Evolutionary conservation across 2,888 invertebrate genomes (phyloP).

Genomic region (Macropis europaea): DNA sequence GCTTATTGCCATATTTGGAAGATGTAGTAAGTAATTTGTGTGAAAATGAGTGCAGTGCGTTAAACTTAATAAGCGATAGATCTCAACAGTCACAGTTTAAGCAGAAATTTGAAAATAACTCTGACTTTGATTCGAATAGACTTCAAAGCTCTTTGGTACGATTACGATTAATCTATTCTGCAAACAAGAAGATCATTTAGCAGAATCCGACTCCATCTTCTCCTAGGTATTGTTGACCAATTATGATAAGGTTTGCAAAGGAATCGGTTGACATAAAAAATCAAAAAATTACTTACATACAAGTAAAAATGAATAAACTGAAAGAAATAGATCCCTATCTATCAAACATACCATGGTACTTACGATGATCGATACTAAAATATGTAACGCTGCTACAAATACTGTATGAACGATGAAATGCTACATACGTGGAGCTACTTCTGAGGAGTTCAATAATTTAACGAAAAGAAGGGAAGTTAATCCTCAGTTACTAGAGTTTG

Average conservation of each 20-base stretch:
- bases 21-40: not conserved
- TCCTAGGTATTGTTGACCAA: not conserved
- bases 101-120: not conserved
- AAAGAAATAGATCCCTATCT: too few relatives aligned
- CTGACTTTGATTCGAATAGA: not conserved
- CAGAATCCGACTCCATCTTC: not conserved
- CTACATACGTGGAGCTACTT: not conserved
- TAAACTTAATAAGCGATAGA: slow-evolving; percentile 51
- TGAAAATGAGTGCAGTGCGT: slow-evolving; percentile 13
- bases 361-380: too few relatives aligned
- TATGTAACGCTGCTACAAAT: too few relatives aligned
- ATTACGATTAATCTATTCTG: not conserved
- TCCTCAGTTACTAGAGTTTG: not conserved
- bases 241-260: not conserved
- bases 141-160: not conserved
- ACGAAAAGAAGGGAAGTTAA: not conserved
- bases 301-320: not conserved
- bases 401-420: too few relatives aligned
- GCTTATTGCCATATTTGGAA: slow-evolving; percentile 2
- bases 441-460: not conserved
- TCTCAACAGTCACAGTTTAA: not conserved
- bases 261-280: not conserved
- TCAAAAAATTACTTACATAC: not conserved
- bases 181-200: not conserved
- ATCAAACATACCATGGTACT: too few relatives aligned